Evolutionary conservation across 2,113 vertebrate genomes (phyloP), one percentile per base, ranked within the genome.

Genomic region (Pseudois nayaur): DNA sequence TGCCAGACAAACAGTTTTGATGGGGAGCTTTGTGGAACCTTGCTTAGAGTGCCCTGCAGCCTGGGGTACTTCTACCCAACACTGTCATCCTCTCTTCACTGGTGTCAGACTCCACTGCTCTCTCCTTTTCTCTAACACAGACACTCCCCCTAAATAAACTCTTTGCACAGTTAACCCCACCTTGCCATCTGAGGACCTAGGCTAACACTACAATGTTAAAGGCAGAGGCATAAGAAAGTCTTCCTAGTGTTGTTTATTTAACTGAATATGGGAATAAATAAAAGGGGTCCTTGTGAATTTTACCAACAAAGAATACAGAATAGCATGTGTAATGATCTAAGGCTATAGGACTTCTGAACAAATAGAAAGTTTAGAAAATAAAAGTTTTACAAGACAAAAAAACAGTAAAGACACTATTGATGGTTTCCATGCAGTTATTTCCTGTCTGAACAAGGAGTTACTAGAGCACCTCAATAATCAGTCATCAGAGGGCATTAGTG

Each of bases 381-480:
- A 62, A 88, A 96, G 7, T 23, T 71, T 87, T 94, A 31, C 29
- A 54, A 95, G 21, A 93, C 78, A 91, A 88, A 90, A 64, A 97
- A 33, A 7, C 45, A 79, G 27, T 52, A 29, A 50, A 89, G 64
- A 76, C 23, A 40, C 15, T 57, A 86, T 25, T 40, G 81, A 92
- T 52, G 40, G 67, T 81, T 93, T 93, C 64, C 11, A 67, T 52
- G 78, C 36, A 81, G 67, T 71, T 48, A 76, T 62, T 85, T 93
- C 76, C 50, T 92, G 48, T 89, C 78, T 79, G 25, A 92, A 92
- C 67, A 94, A 92, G 94, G 74, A 94, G n/a, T 88, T 31, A 88
- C 57, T 62, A 89, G 33, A 94, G 52, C n/a, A 95, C 79, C 45
- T 92, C 31, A 92, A 62, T 89, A 50, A 95, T 87, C 67, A 85